Percentiles rank a stretch among this genome's conserved stretches.
phyloP scores from a whole-genome alignment of 1,140 invertebrate genomes.

The Drosophila orosa region DNA sequence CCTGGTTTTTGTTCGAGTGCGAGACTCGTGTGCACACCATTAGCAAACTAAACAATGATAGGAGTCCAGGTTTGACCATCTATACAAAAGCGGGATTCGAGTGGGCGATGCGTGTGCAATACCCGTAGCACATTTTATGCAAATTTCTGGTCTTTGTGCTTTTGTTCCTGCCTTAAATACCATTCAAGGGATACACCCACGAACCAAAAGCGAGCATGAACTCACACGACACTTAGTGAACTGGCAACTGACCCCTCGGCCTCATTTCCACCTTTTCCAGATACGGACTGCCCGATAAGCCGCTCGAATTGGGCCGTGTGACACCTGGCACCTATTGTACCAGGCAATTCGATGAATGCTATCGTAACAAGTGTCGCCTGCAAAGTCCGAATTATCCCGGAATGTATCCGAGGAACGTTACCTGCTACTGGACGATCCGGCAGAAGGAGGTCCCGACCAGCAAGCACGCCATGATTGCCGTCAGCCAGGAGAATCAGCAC shows the following conservation, averaged over 20 bases:
- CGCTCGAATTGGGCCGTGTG: conserved; percentile 90
- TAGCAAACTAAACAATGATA: conserved; percentile 72
- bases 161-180: conserved; percentile 58
- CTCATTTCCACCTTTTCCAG: conserved; percentile 49
- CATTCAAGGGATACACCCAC: conserved; percentile 62
- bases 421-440: conserved; percentile 91
- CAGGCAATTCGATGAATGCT: conserved; percentile 94
- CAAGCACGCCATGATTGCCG: conserved; percentile 94
- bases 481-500: conserved; percentile 89
- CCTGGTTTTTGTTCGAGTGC: conserved; percentile 2
- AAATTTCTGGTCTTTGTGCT: conserved; percentile 57
- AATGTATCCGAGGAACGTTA: conserved; percentile 94
- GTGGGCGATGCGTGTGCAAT: conserved; percentile 33
- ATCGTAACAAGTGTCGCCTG: conserved; percentile 91
- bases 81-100: not conserved
- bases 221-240: conserved; percentile 47
- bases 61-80: conserved; percentile 15
- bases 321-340: conserved; percentile 95
- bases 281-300: conserved; percentile 89
- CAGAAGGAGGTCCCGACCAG: conserved; percentile 93
- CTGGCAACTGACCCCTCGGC: conserved; percentile 16
- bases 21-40: conserved; percentile 54
- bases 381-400: conserved; percentile 96
- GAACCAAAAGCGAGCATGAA: conserved; percentile 37
- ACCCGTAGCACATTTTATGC: conserved; percentile 71